Evolutionary conservation across 2,113 vertebrate genomes (phyloP).

Genomic region (Dromaius novaehollandiae): DNA sequence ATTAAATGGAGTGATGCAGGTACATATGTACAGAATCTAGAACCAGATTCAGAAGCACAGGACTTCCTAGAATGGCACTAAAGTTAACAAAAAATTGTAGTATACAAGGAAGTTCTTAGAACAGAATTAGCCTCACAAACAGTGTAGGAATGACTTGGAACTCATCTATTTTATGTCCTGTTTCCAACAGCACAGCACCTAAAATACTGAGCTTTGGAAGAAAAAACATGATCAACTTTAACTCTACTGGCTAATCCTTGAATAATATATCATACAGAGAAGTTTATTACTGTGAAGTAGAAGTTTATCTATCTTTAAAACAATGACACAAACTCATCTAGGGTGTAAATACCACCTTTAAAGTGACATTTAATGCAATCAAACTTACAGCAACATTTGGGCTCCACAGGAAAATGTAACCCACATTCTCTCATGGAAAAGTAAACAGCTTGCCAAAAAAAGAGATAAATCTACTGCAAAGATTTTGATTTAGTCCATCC

Average conservation of each 20-base stretch:
- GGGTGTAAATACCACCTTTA: constrained; percentile 6
- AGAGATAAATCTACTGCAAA: constrained; percentile 23
- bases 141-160: background rate
- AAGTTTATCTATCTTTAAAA: constrained; percentile 33
- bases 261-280: constrained; percentile 6
- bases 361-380: background rate
- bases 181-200: background rate
- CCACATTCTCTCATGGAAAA: constrained; percentile 9
- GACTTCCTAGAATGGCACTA: background rate
- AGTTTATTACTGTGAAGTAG: background rate
- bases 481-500: background rate
- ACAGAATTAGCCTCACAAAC: background rate
- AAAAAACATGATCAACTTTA: background rate
- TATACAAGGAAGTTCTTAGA: background rate
- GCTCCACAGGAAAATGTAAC: background rate
- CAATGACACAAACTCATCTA: constrained; percentile 17
- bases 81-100: background rate
- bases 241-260: background rate
- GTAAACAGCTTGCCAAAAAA: background rate
- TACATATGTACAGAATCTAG: background rate
- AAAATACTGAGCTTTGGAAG: background rate
- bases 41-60: background rate
- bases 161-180: background rate
- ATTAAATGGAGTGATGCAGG: background rate
- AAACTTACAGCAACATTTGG: constrained; percentile 10